Conservation (phyloP, 2,113 vertebrate genomes). For the Pantherophis guttatus region DNA sequence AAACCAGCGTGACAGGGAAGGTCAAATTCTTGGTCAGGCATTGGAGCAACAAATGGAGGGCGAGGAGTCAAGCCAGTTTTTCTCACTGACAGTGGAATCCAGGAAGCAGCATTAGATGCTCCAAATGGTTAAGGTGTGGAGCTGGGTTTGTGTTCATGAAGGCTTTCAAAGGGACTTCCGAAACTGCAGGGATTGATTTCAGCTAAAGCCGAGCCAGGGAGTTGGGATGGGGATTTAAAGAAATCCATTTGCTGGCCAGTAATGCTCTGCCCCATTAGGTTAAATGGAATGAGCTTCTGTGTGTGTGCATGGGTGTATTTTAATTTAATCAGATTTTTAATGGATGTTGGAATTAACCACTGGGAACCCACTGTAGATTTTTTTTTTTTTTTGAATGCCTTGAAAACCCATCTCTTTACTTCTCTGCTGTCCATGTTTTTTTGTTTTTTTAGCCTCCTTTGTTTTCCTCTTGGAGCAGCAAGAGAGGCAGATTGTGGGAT, state of each 20-base stretch:
- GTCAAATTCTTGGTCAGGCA: slow-evolving; percentile 24
- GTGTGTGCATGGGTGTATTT: not conserved
- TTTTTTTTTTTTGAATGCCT: not conserved
- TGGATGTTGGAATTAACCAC: not conserved
- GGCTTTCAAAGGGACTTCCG: slow-evolving; percentile 55
- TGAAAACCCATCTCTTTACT: not conserved
- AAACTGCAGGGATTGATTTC: slow-evolving; percentile 59
- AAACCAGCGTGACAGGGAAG: not conserved
- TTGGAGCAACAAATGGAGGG: not conserved
- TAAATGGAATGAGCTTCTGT: slow-evolving; percentile 41
- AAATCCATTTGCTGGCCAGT: slow-evolving; percentile 32
- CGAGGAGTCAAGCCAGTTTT: not conserved
- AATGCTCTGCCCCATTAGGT: slow-evolving; percentile 44
- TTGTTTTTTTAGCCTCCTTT: not conserved
- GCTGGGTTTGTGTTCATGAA: slow-evolving; percentile 45
- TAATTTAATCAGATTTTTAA: slow-evolving; percentile 56
- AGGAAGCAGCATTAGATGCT: not conserved
- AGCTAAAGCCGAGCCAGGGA: slow-evolving; percentile 35
- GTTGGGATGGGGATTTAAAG: slow-evolving; percentile 46
- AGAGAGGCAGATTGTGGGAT: not conserved
- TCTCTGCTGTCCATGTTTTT: not conserved
- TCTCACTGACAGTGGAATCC: not conserved
- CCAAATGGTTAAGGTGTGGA: not conserved
- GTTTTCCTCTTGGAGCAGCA: not conserved
- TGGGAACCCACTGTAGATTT: slow-evolving; percentile 11